Evolutionary conservation across 2,888 invertebrate species (phyloP).

Genomic region (Orgyia antiqua): DNA sequence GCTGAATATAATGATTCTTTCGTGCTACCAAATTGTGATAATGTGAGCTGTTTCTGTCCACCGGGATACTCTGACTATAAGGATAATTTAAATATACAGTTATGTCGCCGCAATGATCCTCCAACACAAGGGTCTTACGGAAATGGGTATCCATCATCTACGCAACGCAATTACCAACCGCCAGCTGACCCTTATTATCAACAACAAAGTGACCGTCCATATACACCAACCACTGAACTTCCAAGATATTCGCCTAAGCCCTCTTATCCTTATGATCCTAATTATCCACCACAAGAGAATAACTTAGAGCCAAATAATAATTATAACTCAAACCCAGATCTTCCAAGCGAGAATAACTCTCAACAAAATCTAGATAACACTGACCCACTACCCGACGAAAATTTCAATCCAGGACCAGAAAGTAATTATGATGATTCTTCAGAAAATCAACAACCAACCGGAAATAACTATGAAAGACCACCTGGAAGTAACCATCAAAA

Average conservation of each 20-base stretch:
- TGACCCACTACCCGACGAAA: constrained; percentile 7
- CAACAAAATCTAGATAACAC: constrained; percentile 1
- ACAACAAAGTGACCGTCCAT: constrained; percentile 12
- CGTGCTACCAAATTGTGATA: constrained; percentile 52
- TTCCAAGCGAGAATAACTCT: no score
- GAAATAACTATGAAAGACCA: constrained; percentile 1
- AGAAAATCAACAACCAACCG: constrained; percentile 1
- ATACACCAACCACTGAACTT: constrained; percentile 3
- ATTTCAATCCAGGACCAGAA: constrained; percentile 9
- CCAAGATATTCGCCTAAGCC: constrained; percentile 1
- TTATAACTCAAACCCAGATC: constrained; percentile 1
- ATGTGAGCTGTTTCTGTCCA: constrained; percentile 49
- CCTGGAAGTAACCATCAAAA: not conserved
- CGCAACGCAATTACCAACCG: constrained; percentile 9
- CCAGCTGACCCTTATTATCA: constrained; percentile 13
- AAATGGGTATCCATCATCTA: constrained; percentile 10
- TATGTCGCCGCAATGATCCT: constrained; percentile 40
- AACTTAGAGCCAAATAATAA: constrained; percentile 5
- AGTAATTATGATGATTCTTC: no score
- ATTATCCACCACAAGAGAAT: constrained; percentile 6
- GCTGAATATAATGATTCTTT: constrained; percentile 54
- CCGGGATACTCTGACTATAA: constrained; percentile 47
- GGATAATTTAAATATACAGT: constrained; percentile 49
- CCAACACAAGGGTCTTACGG: constrained; percentile 6
- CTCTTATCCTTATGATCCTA: constrained; percentile 8